These are phyloP conservation scores for Lycaon pictus DNA, from an alignment of 2,113 vertebrate species.

Conservation along the genomic window DNA sequence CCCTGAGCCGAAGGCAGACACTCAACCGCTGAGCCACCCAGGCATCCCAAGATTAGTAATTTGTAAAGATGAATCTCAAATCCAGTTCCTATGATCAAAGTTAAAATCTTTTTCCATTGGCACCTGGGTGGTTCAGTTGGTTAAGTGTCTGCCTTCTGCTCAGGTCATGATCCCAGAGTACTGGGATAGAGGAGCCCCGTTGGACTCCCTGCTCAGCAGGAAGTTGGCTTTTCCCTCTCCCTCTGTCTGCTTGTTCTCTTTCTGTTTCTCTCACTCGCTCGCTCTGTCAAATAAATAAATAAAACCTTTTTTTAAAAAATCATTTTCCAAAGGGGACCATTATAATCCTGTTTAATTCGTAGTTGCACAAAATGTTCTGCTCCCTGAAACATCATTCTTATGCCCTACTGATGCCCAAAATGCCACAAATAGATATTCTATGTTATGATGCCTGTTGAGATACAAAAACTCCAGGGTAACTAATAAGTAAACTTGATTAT, in stretches of 20 bases:
- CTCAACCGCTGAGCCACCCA: no score
- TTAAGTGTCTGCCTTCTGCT: no score
- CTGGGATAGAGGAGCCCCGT: no score
- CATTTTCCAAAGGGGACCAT: background rate
- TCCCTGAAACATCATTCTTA: background rate
- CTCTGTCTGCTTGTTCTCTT: no score
- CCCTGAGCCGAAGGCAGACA: no score
- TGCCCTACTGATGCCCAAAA: background rate
- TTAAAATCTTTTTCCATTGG: background rate
- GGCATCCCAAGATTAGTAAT: background rate
- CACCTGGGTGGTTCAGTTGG: no score
- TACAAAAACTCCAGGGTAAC: background rate
- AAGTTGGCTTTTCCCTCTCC: no score
- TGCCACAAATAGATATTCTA: background rate
- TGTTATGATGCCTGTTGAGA: background rate
- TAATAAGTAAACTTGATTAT: slow-evolving; percentile 25
- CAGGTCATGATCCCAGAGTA: no score
- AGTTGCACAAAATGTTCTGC: background rate
- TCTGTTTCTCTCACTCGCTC: no score
- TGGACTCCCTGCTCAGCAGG: no score
- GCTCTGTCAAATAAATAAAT: background rate
- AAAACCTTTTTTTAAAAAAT: background rate
- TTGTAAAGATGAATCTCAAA: background rate
- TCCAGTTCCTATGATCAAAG: background rate
- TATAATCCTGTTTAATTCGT: slow-evolving; percentile 17